Evolutionary conservation across 2,797 vertebrate species (phyloP).

Genomic region (Lophotriccus pileatus): DNA sequence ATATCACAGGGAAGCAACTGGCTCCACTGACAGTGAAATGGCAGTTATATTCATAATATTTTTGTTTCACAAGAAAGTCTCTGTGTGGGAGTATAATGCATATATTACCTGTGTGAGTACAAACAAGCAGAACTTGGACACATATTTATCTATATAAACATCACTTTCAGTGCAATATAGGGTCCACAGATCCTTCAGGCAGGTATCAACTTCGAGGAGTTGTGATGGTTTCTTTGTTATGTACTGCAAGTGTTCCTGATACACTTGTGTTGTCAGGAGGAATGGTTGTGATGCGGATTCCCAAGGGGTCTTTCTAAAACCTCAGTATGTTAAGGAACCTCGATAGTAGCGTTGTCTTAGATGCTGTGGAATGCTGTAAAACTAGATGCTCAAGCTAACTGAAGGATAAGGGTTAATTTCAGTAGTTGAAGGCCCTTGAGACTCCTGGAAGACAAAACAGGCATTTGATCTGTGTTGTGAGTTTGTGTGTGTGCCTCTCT

Average conservation of each 20-base stretch:
- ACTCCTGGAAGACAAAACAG: background rate
- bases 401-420: background rate
- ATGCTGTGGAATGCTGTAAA: background rate
- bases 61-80: background rate
- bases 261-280: background rate
- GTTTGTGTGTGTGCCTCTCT: background rate
- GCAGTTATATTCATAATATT: background rate
- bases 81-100: background rate
- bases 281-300: background rate
- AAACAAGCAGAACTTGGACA: slow-evolving; percentile 12
- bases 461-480: background rate
- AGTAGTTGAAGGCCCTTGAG: background rate
- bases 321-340: background rate
- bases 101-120: background rate
- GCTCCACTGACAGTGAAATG: background rate
- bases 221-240: background rate
- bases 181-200: background rate
- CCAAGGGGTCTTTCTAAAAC: background rate
- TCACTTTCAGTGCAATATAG: background rate
- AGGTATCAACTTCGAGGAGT: background rate
- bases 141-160: background rate
- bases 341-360: background rate
- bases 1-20: background rate
- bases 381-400: fast-evolving
- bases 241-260: background rate